Base-by-base conservation (phyloP, 2,797 vertebrate species). In the Gymnocypris eckloni region DNA sequence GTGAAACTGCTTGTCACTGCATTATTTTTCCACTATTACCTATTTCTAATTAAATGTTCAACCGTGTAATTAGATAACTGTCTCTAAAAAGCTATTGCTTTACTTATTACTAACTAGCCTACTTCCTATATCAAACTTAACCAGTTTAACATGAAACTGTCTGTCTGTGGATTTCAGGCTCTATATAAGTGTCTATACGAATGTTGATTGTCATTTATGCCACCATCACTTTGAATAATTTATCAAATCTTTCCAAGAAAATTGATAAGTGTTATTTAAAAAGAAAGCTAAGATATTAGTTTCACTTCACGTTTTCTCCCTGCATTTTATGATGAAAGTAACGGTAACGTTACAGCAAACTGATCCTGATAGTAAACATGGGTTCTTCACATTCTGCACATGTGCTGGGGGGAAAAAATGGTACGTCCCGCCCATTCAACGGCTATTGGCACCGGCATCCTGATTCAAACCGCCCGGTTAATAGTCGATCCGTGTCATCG, bases 391-490 rank as follows among this genome's bases (percentile, higher is more conserved):
- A 54, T 77, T 77, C 73, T 11, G 20, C 45, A 82, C 54, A 76
- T 77, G 61, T 52, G n/a, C 28, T 82, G 7, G 66, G 10, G 33
- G 37, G 37, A 4, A 39, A n/a, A 77, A 86, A 77, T 90, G 87
- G 90, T 91, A 90, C 85, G 73, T 77, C 85, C 90, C 91, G 81
- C 90, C 86, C 76, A 83, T 84, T 87, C 83, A 82, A 87, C 88
- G 80, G 89, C 90, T 91, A 86, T 79, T 87, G 85, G 87, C 89
- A 89, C 86, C 76, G 86, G 82, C 69, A 81, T 77, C 78, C 43
- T 70, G 79, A 72, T 85, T 90, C 90, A 87, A 82, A 88, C 45
- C 56, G 66, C 79, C 84, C 87, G 69, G 72, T 82, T 73, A 73
- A 69, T 45, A 76, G 66, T 64, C n/a, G 41, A 85, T 64, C 81